phyloP scores from a whole-genome alignment of 1,140 invertebrate genomes.

The Portunus trituberculatus region DNA sequence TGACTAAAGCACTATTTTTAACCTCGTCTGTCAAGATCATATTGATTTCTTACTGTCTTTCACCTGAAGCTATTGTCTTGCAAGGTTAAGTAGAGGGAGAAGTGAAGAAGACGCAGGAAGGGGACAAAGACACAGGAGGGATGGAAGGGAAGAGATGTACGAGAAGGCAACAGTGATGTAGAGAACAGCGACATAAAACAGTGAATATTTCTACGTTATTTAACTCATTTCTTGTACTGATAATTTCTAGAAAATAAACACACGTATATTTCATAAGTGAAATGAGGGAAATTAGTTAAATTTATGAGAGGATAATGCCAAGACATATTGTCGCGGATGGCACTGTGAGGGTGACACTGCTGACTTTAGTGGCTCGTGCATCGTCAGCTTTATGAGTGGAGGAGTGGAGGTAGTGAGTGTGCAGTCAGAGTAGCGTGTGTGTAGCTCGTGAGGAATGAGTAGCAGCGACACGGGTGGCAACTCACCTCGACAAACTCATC shows the following conservation, averaged over 20 bases:
- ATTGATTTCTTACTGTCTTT: background rate
- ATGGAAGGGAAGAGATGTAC: background rate
- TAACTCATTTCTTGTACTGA: background rate
- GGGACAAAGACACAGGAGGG: background rate
- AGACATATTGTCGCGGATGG: background rate
- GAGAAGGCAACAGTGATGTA: too few relatives aligned
- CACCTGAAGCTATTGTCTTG: background rate
- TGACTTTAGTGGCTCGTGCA: background rate
- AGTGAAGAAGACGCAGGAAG: background rate
- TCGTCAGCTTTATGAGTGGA: slow-evolving; percentile 21
- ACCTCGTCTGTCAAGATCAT: background rate
- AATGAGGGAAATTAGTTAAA: background rate
- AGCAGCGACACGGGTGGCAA: too few relatives aligned
- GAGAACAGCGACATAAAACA: too few relatives aligned
- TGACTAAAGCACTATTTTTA: too few relatives aligned
- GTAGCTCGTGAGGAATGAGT: too few relatives aligned
- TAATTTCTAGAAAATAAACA: background rate
- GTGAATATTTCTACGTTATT: background rate
- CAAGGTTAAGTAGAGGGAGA: background rate
- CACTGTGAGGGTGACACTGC: background rate
- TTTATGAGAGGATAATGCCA: background rate
- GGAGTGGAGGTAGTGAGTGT: background rate
- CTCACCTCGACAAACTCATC: too few relatives aligned
- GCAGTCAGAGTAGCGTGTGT: background rate
- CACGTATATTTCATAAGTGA: background rate